Conservation (phyloP, 2,888 invertebrate species). For the Eulithis testata region DNA sequence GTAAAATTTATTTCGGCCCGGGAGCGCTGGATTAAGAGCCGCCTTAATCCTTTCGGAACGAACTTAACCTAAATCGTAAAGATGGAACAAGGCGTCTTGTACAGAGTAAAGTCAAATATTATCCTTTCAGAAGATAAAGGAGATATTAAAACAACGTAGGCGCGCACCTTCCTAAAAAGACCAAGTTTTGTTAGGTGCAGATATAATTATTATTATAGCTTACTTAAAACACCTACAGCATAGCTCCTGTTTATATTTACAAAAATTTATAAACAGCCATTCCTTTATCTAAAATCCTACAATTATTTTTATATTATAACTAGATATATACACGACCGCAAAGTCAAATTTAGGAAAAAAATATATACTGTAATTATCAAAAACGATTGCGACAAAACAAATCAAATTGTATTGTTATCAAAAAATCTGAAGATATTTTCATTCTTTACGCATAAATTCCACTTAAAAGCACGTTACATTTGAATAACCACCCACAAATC, state of each 20-base stretch:
- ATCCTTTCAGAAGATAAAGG: conserved; percentile 76
- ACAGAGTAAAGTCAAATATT: conserved; percentile 81
- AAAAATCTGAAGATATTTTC: conserved; percentile 34
- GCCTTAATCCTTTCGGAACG: conserved; percentile 81
- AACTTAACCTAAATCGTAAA: conserved; percentile 83
- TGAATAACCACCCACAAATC: conserved; percentile 46
- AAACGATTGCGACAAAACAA: background rate
- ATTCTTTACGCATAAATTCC: conserved; percentile 37
- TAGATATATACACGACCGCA: no score
- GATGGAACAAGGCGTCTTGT: conserved; percentile 80
- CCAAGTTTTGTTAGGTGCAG: conserved; percentile 18
- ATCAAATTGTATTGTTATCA: conserved; percentile 28
- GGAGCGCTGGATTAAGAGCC: conserved; percentile 80
- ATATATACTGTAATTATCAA: no score
- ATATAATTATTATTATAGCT: conserved; percentile 13
- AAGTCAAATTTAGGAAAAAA: no score
- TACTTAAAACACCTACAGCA: background rate
- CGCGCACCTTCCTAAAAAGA: conserved; percentile 42
- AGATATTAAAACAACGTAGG: conserved; percentile 74
- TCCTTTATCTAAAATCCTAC: no score
- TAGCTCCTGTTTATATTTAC: conserved; percentile 2
- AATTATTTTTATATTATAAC: background rate
- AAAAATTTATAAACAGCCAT: background rate
- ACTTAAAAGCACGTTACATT: conserved; percentile 42
- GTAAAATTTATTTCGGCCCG: conserved; percentile 82